Conservation (phyloP, 2,113 vertebrate genomes). For the Pholis gunnellus region DNA sequence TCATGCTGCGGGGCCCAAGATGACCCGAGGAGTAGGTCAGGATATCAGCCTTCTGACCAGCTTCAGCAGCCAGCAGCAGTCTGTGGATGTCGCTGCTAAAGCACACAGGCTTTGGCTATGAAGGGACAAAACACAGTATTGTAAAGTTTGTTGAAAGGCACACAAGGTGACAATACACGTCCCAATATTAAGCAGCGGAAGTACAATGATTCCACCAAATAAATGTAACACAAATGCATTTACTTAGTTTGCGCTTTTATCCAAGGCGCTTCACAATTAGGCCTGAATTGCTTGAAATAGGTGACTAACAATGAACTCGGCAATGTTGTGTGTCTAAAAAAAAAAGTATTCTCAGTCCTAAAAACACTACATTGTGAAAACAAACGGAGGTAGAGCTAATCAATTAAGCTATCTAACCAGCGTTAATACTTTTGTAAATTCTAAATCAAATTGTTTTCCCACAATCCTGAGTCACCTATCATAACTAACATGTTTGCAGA, state of each 20-base stretch:
- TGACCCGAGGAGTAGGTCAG: slow-evolving; percentile 78
- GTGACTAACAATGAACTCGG: not conserved
- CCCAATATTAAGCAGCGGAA: not conserved
- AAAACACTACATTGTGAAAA: not conserved
- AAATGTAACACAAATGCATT: not conserved
- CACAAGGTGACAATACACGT: not conserved
- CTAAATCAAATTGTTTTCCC: not conserved
- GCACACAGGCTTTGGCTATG: slow-evolving; percentile 33
- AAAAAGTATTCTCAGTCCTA: not conserved
- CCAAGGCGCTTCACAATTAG: not conserved
- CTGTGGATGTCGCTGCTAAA: slow-evolving; percentile 48
- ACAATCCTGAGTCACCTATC: not conserved
- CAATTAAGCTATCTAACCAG: not conserved
- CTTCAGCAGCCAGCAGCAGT: slow-evolving; percentile 77
- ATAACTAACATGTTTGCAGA: not conserved
- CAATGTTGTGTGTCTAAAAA: not conserved
- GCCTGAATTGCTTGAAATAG: not conserved
- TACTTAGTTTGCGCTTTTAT: no score
- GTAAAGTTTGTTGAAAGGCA: not conserved
- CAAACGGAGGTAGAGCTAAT: not conserved
- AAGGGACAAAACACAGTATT: not conserved
- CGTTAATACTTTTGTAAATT: not conserved
- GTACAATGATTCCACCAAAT: not conserved
- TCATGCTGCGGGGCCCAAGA: slow-evolving; percentile 78
- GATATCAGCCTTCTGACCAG: slow-evolving; percentile 76